Base-by-base conservation (phyloP, 1,140 invertebrate genomes). In the Drosophila simulans region DNA sequence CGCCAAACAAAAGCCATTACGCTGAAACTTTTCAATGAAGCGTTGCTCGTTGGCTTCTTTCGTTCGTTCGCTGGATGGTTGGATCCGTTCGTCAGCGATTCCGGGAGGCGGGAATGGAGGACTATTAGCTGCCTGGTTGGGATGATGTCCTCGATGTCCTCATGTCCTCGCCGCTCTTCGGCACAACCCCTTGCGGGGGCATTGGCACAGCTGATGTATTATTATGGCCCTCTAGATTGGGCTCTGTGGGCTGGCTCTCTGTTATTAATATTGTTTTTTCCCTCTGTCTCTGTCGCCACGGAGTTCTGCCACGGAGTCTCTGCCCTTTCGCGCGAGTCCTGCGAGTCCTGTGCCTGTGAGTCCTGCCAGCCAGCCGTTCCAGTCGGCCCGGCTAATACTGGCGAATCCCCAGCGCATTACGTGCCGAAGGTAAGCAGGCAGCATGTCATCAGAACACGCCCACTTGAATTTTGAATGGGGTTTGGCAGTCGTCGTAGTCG, bases 1-100 rank as follows among this genome's bases (percentile, higher is more conserved):
- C 70, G 68, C 80, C 80, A 77, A 89, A 88, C 83, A 89, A 89
- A 84, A 89, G 84, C 84, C 84, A 89, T 89, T 89, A 89, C 80
- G 85, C 77, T 84, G 77, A 88, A 89, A 89, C 84, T 89, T 89
- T 89, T 89, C 84, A 89, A 89, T 89, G 84, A 89, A 89, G 84
- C 83, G 80, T 68, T 51, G 64, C 64, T 68, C 58, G 45, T 27
- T 39, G 52, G 53, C 37, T 48, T 42, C n/a, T 11, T 54, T 10
- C 40, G 40, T 43, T 57, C 43, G 35, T 17, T 58, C 46, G 54
- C 37, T 17, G 72, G 59, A 48, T 64, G 52, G 66, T 69, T 69
- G 62, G 45, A 43, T 66, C 56, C 27, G 52, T 57, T 77, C 42
- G 37, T 76, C 54, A 49, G 42, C n/a, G 12, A 12, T 42, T 48